These are phyloP conservation scores for Solenopsis fugax DNA, from an alignment of 1,140 invertebrate species.

Conservation along the genomic window DNA sequence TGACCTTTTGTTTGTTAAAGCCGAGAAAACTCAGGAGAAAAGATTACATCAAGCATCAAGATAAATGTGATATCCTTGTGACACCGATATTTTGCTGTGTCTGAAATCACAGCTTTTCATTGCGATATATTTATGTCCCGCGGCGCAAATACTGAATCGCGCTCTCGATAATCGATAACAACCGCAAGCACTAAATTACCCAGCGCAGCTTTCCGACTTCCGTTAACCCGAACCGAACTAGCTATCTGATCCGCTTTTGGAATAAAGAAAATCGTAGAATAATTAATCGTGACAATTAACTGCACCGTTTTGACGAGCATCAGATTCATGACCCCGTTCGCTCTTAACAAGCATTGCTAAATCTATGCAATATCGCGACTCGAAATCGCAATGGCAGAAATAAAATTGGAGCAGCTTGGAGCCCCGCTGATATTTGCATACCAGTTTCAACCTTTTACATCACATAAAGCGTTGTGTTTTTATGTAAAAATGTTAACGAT, in stretches of 20 bases:
- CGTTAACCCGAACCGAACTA: slow-evolving; percentile 44
- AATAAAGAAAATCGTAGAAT: slow-evolving; percentile 58
- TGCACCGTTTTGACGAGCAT: background rate
- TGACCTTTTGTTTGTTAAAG: background rate
- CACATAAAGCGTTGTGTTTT: background rate
- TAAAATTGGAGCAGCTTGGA: background rate
- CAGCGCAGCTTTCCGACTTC: slow-evolving; percentile 54
- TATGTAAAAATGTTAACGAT: slow-evolving; percentile 20
- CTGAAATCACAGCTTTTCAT: slow-evolving; percentile 7
- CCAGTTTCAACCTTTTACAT: background rate
- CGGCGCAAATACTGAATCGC: slow-evolving; percentile 43
- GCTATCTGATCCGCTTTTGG: slow-evolving; percentile 51
- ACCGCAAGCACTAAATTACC: slow-evolving; percentile 60
- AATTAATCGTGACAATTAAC: slow-evolving; percentile 58
- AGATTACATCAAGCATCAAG: background rate
- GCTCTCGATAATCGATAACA: slow-evolving; percentile 60
- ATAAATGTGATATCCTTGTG: background rate
- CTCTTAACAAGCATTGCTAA: slow-evolving; percentile 33
- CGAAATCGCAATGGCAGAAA: background rate
- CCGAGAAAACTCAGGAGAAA: background rate
- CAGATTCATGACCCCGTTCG: slow-evolving; percentile 19
- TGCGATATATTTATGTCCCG: slow-evolving; percentile 42
- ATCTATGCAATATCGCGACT: slow-evolving; percentile 32
- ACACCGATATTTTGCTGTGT: slow-evolving; percentile 26
- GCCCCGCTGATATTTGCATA: background rate